Evolutionary conservation across 2,888 invertebrate species (phyloP).

Genomic region (Cepaea hortensis): DNA sequence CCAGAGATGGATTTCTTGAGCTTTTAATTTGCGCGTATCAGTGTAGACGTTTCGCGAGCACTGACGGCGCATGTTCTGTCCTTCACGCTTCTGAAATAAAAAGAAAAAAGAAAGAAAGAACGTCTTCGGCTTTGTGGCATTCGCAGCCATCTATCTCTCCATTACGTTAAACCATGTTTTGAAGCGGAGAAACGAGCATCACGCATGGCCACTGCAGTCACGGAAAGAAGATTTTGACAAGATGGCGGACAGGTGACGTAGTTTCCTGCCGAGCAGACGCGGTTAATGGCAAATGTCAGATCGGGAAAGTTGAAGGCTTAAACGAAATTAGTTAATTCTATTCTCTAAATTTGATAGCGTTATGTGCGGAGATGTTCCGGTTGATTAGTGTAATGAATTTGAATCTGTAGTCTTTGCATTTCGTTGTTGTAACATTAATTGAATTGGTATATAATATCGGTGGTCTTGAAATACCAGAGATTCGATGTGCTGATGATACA

Average conservation of each 20-base stretch:
- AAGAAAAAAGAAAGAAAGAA: too few species aligned
- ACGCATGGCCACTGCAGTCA: not conserved
- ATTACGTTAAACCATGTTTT: not conserved
- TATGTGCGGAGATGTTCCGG: not conserved
- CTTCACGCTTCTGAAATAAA: not conserved
- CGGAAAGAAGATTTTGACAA: constrained; percentile 10
- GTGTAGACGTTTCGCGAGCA: not conserved
- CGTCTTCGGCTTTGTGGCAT: not conserved
- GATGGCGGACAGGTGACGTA: constrained; percentile 21
- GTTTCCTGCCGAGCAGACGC: constrained; percentile 6
- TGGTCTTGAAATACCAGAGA: too few species aligned
- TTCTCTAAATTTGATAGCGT: not conserved
- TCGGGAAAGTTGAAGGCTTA: not conserved
- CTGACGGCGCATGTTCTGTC: not conserved
- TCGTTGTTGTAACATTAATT: too few species aligned
- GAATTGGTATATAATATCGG: too few species aligned
- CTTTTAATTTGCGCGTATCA: not conserved
- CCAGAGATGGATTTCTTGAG: not conserved
- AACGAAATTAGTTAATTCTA: not conserved
- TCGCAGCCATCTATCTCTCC: not conserved
- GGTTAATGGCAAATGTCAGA: not conserved
- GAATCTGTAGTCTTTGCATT: too few species aligned
- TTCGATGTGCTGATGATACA: too few species aligned
- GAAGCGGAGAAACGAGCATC: not conserved
- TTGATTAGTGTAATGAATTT: not conserved